Evolutionary conservation across 1,140 invertebrate species (phyloP), one percentile per base, ranked within the genome.

Genomic region (Eumeta japonica): DNA sequence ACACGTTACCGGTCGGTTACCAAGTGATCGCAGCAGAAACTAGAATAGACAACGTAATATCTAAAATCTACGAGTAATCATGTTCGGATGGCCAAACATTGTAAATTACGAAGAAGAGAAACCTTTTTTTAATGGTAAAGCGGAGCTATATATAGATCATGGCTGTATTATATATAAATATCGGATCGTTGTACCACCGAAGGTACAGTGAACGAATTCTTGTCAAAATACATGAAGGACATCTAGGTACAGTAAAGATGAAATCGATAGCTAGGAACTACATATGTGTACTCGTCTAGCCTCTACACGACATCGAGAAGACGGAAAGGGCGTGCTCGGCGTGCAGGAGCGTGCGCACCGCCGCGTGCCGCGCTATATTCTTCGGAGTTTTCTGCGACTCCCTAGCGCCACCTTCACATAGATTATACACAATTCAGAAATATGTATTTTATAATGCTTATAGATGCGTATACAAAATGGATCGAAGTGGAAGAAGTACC

Each of bases 171-270:
- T 35, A 13, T 35, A 20, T 9, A 10, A 13, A 17, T 35, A 16
- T 17, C 2, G 33, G 3, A 17, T 35, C 11, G 33, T 35, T n/a
- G 19, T 35, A 18, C 33, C 33, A 4, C 33, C 16, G 3, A 20
- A 17, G 3, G n/a, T 17, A 10, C 16, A n/a, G 33, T n/a, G n/a
- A 10, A n/a, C 10, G 7, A 3, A 14, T 35, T 16, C 15, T 35
- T 3, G 19, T 18, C 10, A 17, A 35, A 19, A 17, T 35, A 10
- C 33, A 35, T 11, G 18, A 35, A 18, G 18, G 16, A 5, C 33
- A 35, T 35, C 10, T 35, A 11, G 33, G 33, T 4, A 35, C 19
- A 14, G 15, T 13, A 7, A 35, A 35, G 15, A 35, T 20, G 18
- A 35, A 35, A 17, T 18, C 11, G 4, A 5, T 35, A 2, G n/a